These are phyloP conservation scores for Caenorhabditis japonica DNA, from an alignment of 2,888 invertebrate genomes.

Conservation along the genomic window DNA sequence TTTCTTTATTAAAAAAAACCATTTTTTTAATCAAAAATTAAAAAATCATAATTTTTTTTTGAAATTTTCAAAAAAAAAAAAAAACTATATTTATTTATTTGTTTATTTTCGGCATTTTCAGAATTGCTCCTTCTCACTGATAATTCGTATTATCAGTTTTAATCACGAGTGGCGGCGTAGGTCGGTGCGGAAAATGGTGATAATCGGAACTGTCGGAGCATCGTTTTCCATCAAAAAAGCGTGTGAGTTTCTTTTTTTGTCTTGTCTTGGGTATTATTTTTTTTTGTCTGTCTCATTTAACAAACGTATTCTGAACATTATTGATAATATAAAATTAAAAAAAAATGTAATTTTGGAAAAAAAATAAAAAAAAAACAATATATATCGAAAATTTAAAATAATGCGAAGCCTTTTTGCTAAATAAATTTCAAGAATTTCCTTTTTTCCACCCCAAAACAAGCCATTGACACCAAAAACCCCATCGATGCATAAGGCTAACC, in stretches of 20 bases:
- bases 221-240: slow-evolving; percentile 15
- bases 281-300: background rate
- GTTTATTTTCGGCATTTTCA: background rate
- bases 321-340: too few species aligned
- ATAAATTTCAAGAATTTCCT: too few species aligned
- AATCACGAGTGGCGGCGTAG: background rate
- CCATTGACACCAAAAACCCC: too few species aligned
- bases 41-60: background rate
- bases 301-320: background rate
- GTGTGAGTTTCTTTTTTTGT: slow-evolving; percentile 7
- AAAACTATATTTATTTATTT: too few species aligned
- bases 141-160: slow-evolving; percentile 8
- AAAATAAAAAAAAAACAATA: too few species aligned
- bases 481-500: too few species aligned
- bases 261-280: too few species aligned
- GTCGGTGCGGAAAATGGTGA: slow-evolving; percentile 22
- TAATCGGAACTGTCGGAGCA: slow-evolving; percentile 16
- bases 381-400: too few species aligned
- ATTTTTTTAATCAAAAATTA: slow-evolving; percentile 9
- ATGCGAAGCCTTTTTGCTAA: too few species aligned
- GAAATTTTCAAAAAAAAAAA: background rate
- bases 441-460: too few species aligned
- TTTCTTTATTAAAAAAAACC: slow-evolving; percentile 18
- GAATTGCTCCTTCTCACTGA: background rate
- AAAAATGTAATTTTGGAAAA: too few species aligned